phyloP scores from a whole-genome alignment of 2,888 invertebrate species.

The Chouioia cunea region DNA sequence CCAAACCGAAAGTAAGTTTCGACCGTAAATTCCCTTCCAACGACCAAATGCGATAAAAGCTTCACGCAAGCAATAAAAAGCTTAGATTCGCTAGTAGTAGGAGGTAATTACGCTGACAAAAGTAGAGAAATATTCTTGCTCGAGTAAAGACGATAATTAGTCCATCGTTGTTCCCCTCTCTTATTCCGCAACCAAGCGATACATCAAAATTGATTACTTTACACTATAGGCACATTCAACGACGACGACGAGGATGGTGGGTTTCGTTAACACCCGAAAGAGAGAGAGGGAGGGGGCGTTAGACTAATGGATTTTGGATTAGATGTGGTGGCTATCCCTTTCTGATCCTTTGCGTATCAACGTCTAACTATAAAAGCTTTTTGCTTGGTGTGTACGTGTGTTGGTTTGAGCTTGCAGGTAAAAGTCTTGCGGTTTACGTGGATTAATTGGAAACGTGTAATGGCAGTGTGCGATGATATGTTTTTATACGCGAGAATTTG shows the following conservation, averaged over 20 bases:
- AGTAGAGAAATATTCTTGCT: slow-evolving; percentile 4
- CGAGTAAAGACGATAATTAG: slow-evolving; percentile 59
- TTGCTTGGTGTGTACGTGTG: too few relatives aligned
- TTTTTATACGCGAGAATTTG: too few relatives aligned
- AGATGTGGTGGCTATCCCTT: slow-evolving; percentile 16
- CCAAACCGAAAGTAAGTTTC: not conserved
- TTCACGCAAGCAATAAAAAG: slow-evolving; percentile 26
- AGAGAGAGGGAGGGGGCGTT: slow-evolving; percentile 44
- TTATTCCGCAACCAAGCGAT: too few relatives aligned
- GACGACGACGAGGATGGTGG: slow-evolving; percentile 50
- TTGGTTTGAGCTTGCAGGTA: too few relatives aligned
- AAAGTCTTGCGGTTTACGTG: too few relatives aligned
- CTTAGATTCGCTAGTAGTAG: slow-evolving; percentile 21
- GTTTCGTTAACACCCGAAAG: slow-evolving; percentile 60
- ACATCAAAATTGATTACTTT: slow-evolving; percentile 58
- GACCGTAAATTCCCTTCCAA: not conserved
- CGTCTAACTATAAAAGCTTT: too few relatives aligned
- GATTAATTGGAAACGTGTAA: too few relatives aligned
- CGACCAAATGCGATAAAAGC: not conserved
- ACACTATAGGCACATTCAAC: slow-evolving; percentile 56
- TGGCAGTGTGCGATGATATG: too few relatives aligned
- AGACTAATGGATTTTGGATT: slow-evolving; percentile 59
- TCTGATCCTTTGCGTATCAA: too few relatives aligned
- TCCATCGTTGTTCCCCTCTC: slow-evolving; percentile 25
- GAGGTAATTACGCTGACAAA: slow-evolving; percentile 39